Percentiles rank a stretch among this genome's conserved stretches.
These are phyloP conservation scores for Pararge aegeria DNA, from an alignment of 1,140 invertebrate genomes.

Conservation along the genomic window DNA sequence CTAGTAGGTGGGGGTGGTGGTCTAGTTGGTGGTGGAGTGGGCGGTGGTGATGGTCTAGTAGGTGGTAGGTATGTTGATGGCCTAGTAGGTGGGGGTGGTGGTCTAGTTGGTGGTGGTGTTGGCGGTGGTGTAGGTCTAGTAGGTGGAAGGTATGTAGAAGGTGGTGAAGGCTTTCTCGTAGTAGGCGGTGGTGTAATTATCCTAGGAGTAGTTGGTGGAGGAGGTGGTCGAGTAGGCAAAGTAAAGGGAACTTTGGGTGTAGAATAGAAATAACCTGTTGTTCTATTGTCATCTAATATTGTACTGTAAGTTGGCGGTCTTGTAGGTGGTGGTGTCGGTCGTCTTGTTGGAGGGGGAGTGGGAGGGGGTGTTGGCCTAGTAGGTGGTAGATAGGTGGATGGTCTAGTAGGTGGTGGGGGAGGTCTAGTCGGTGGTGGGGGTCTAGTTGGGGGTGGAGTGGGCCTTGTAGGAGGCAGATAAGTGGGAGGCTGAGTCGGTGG, in stretches of 20 bases:
- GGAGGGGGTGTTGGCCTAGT: conserved; percentile 15
- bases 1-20: conserved; percentile 11
- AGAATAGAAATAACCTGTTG: conserved; percentile 23
- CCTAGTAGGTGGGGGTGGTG: conserved; percentile 31
- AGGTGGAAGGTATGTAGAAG: background rate
- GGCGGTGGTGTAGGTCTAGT: conserved; percentile 16
- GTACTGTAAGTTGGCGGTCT: conserved; percentile 27
- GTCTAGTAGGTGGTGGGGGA: conserved; percentile 18
- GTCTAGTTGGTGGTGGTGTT: conserved; percentile 19
- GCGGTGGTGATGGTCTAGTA: conserved; percentile 26
- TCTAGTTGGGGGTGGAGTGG: conserved; percentile 7
- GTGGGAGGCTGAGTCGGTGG: background rate
- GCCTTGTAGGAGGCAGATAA: conserved; percentile 25
- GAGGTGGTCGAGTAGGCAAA: conserved; percentile 29
- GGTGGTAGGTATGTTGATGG: conserved; percentile 17
- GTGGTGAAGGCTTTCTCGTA: conserved; percentile 4
- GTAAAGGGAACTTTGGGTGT: conserved; percentile 39
- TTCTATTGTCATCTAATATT: conserved; percentile 15
- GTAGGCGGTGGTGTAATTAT: conserved; percentile 4
- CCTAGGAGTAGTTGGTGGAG: conserved; percentile 13
- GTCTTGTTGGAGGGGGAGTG: conserved; percentile 9
- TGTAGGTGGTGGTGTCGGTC: conserved; percentile 11
- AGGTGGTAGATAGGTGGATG: conserved; percentile 11
- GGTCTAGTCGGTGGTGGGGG: conserved; percentile 13
- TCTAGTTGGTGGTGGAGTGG: background rate